Base-by-base conservation (phyloP, 2,888 invertebrate species). In the Sceliomorpha sp. region DNA sequence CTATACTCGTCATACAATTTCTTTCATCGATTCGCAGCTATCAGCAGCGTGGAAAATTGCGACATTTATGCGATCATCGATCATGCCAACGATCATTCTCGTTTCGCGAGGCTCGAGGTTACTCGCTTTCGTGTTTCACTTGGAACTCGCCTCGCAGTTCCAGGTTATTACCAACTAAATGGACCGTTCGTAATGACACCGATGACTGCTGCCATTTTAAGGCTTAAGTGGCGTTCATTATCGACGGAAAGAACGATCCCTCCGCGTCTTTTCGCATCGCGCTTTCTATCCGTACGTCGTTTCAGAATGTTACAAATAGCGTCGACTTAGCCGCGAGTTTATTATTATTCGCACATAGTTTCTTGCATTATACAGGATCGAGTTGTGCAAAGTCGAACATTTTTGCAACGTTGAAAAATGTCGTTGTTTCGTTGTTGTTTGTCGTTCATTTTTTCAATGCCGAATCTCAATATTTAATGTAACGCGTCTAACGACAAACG, bases 111-210 rank as follows among this genome's bases (percentile, higher is more conserved):
- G 14, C 47, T 13, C 32, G 20, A 32, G 34, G 32, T 36, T 50
- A 20, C 69, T 58, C 53, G 29, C 44, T 31, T 42, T 8, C 36
- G 27, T 42, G 24, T 36, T 70, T 67, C 51, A 70, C 72, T 77
- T 77, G 73, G 69, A 74, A 73, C 68, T 72, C 73, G 75, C 73
- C 72, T 71, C 72, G 62, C 71, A 76, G 74, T 75, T 75, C 75
- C 73, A 72, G 69, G 80, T 81, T 80, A 81, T 81, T 80, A 77
- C 79, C 51, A 68, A 59, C 74, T 77, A 82, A 81, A 76, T 79
- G 81, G 80, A 77, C 82, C 76, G 80, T 80, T 78, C 79, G 79
- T 79, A 80, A 80, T 80, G 78, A 79, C 78, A 79, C 79, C 79
- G 77, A 78, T 76, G 80, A 76, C 77, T 76, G 77, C 77, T 76